Conservation (phyloP, 2,113 vertebrate species). For the Micromys minutus region DNA sequence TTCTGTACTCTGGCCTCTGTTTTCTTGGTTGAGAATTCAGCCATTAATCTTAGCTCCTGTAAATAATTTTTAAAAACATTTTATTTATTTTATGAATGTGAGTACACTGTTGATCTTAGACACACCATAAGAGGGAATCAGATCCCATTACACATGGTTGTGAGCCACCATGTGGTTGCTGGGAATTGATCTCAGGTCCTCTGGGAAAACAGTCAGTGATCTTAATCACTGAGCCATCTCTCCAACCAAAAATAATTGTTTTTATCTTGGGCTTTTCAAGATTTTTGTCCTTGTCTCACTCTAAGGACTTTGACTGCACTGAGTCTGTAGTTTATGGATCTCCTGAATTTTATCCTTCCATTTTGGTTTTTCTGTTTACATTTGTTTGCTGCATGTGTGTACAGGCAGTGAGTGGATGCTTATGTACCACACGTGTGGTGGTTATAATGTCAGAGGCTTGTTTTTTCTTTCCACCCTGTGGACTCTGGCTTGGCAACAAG, state of each 20-base stretch:
- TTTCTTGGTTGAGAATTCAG: neutral
- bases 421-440: neutral
- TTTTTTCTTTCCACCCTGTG: neutral
- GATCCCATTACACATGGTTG: too few species aligned
- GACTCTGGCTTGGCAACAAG: neutral
- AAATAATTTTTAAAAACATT: neutral
- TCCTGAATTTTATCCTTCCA: neutral
- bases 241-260: neutral
- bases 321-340: neutral
- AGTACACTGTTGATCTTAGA: too few species aligned
- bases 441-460: neutral
- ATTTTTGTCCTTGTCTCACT: neutral
- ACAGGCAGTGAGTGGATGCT: neutral
- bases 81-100: too few species aligned
- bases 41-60: neutral
- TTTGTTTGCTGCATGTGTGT: neutral
- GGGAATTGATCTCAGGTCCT: too few species aligned
- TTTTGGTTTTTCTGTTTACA: neutral
- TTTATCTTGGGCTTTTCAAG: conserved; percentile 24
- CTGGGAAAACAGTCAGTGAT: too few species aligned
- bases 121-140: too few species aligned
- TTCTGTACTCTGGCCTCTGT: neutral
- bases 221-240: too few species aligned
- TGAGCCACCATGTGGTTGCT: too few species aligned
- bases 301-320: neutral